Evolutionary conservation across 2,888 invertebrate genomes (phyloP).

Genomic region (Erebia ligea): DNA sequence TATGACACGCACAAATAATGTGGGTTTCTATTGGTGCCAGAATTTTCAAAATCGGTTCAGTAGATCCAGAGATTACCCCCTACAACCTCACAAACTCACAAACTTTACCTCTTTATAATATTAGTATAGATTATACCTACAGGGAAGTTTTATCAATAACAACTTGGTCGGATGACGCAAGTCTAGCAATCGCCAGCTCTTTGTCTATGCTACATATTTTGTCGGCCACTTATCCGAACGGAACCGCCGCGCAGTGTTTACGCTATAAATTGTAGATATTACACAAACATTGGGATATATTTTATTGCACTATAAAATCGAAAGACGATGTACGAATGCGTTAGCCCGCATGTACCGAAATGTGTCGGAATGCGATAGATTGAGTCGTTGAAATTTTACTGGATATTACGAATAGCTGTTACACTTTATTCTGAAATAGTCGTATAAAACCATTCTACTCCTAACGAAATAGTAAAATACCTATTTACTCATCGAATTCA

Average conservation of each 20-base stretch:
- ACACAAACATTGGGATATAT: conserved; percentile 74
- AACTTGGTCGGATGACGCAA: neutral
- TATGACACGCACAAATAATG: too few relatives aligned
- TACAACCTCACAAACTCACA: too few relatives aligned
- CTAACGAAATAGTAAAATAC: neutral
- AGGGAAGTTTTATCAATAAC: neutral
- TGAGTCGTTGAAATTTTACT: conserved; percentile 22
- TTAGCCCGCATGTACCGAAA: conserved; percentile 48
- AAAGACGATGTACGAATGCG: conserved; percentile 58
- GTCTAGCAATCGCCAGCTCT: conserved; percentile 11
- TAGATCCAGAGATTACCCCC: too few relatives aligned
- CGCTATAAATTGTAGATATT: conserved; percentile 73
- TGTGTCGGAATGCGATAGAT: conserved; percentile 44
- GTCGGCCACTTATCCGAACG: conserved; percentile 46
- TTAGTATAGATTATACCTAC: neutral
- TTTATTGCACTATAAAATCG: conserved; percentile 73
- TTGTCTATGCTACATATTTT: conserved; percentile 28
- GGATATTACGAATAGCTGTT: conserved; percentile 4
- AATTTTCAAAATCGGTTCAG: too few relatives aligned
- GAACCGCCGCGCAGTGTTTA: conserved; percentile 59
- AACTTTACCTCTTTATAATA: too few relatives aligned
- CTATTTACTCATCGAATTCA: neutral
- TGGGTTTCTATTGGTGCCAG: too few relatives aligned
- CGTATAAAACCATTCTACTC: neutral
- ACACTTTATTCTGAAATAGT: neutral